A percentile compares a stretch with the other conserved stretches of the same genome.
These are phyloP conservation scores for Acanthosepion lycidas DNA, from an alignment of 2,888 invertebrate genomes.

Conservation along the genomic window DNA sequence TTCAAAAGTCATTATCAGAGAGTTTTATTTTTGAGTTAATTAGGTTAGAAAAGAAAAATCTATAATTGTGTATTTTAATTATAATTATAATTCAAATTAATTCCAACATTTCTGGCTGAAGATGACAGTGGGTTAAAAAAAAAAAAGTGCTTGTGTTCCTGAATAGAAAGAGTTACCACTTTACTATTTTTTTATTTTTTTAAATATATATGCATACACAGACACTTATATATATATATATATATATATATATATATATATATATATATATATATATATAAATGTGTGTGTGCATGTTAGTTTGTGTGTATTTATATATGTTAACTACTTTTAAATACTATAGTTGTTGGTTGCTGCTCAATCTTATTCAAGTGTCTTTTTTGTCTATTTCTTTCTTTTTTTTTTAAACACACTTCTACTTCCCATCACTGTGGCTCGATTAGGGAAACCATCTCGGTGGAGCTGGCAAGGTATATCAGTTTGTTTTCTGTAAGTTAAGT, in stretches of 20 bases:
- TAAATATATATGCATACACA: not conserved
- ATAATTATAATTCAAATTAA: not conserved
- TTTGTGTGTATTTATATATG: not conserved
- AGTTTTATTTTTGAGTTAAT: too few species aligned
- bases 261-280: not conserved
- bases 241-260: not conserved
- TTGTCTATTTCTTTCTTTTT: conserved; percentile 51
- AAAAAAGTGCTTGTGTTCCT: not conserved
- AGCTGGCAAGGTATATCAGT: conserved; percentile 85
- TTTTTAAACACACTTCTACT: conserved; percentile 47
- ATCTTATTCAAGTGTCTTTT: conserved; percentile 49
- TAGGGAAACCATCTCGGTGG: conserved; percentile 92
- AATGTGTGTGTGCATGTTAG: not conserved
- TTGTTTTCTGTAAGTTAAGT: conserved; percentile 43
- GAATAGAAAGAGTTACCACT: not conserved
- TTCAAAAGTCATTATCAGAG: not conserved
- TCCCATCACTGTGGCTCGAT: conserved; percentile 48
- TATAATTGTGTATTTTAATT: not conserved
- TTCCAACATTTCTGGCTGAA: not conserved
- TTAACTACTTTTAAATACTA: not conserved
- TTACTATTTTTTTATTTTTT: not conserved
- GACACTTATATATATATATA: not conserved
- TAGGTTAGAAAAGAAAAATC: not conserved
- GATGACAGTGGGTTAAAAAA: not conserved
- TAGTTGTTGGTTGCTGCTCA: not conserved